Evolutionary conservation across 2,888 invertebrate genomes (phyloP).

Genomic region (Drosophila borborema): DNA sequence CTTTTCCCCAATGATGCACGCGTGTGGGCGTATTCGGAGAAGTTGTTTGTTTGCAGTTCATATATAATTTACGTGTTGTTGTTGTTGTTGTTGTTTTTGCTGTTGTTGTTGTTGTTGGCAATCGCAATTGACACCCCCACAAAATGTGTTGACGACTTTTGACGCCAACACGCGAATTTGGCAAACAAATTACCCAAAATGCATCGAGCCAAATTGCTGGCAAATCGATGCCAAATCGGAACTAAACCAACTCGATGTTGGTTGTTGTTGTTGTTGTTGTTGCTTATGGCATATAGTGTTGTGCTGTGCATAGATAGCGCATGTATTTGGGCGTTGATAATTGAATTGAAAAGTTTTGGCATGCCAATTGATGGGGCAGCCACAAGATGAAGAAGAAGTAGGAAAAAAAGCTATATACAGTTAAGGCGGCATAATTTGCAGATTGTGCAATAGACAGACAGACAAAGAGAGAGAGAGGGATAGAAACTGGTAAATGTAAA

Average conservation of each 20-base stretch:
- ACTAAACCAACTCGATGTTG: constrained; percentile 14
- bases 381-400: constrained; percentile 1
- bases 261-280: not conserved
- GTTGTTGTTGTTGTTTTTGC: constrained; percentile 26
- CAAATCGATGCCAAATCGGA: constrained; percentile 64
- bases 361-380: constrained; percentile 53
- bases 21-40: constrained; percentile 35
- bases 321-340: constrained; percentile 70
- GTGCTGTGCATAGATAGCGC: constrained; percentile 13
- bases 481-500: constrained; percentile 41
- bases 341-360: constrained; percentile 74
- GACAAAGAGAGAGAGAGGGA: not conserved
- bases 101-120: constrained; percentile 19
- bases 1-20: constrained; percentile 23
- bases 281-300: not conserved
- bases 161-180: constrained; percentile 74
- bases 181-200: constrained; percentile 72
- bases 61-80: constrained; percentile 30
- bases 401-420: constrained; percentile 10
- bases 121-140: constrained; percentile 64
- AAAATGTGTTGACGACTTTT: constrained; percentile 51
- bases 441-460: constrained; percentile 52
- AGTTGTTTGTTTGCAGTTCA: constrained; percentile 12
- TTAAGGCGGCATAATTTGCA: constrained; percentile 64
- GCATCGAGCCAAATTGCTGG: constrained; percentile 57